Percentiles rank a stretch among this genome's conserved stretches.
These are phyloP conservation scores for Cephus cinctus DNA, from an alignment of 1,140 invertebrate genomes.

Conservation along the genomic window DNA sequence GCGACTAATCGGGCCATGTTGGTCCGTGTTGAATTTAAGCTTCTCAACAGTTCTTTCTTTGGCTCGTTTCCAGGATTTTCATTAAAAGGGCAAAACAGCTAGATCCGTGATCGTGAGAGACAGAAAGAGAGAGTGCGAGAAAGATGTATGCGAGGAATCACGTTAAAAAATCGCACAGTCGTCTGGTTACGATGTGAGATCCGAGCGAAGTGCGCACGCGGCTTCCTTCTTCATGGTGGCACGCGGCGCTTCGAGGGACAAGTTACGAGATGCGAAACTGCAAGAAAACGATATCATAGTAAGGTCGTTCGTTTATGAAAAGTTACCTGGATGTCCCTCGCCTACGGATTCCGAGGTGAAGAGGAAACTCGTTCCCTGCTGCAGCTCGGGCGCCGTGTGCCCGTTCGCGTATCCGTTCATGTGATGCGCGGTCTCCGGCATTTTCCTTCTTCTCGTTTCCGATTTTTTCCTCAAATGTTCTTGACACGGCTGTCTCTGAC, in stretches of 20 bases:
- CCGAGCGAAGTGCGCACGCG: slow-evolving; percentile 1
- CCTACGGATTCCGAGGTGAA: slow-evolving; percentile 99
- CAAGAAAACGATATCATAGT: too few relatives aligned
- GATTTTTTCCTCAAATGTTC: too few relatives aligned
- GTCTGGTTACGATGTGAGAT: too few relatives aligned
- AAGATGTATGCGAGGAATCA: too few relatives aligned
- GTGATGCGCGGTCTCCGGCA: slow-evolving; percentile 70
- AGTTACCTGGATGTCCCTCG: slow-evolving; percentile 94
- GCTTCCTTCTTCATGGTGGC: slow-evolving; percentile 1
- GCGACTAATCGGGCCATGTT: too few relatives aligned
- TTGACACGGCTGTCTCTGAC: too few relatives aligned
- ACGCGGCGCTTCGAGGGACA: slow-evolving; percentile 1
- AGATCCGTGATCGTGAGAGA: background rate
- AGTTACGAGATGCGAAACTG: too few relatives aligned
- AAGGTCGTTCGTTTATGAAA: too few relatives aligned
- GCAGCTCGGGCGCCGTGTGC: slow-evolving; percentile 69
- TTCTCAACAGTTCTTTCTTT: too few relatives aligned
- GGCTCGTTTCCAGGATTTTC: too few relatives aligned
- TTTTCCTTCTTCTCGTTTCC: slow-evolving; percentile 46
- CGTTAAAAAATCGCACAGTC: too few relatives aligned
- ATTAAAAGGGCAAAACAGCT: background rate
- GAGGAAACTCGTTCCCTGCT: slow-evolving; percentile 86
- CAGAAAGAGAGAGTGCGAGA: background rate
- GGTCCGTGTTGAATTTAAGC: too few relatives aligned
- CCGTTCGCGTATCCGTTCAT: slow-evolving; percentile 79